Base-by-base conservation (phyloP, 2,113 vertebrate species). In the Psophia crepitans region DNA sequence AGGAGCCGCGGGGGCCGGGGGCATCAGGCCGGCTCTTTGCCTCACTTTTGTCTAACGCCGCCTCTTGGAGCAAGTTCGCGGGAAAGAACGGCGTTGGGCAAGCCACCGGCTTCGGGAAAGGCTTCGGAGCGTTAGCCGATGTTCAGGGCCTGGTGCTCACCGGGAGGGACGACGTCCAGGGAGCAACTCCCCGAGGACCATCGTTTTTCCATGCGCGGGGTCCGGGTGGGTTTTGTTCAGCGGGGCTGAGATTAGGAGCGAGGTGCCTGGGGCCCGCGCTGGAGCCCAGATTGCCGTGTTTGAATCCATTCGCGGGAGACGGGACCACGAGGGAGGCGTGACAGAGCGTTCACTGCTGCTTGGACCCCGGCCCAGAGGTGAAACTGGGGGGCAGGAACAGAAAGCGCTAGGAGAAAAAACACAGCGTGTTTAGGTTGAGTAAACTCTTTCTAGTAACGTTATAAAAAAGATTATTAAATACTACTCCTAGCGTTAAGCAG, bases 191-290 rank as follows among this genome's bases (percentile, higher is more conserved):
- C 22, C 32, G 37, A 17, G 30, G 37, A 12, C 10, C 0, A 1
- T 17, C 68, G 12, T 26, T 71, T 73, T 76, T 18, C 5, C 22
- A 23, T 5, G 6, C 1, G 0, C 0, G 1, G 19, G 9, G 3
- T 79, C 32, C 1, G 2, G 5, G 20, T 86, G 51, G 43, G 43
- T 41, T 43, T 58, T 33, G 85, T 91, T 70, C 46, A 70, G 4
- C 75, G 43, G 51, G 3, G 9, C 9, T 78, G 60, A 20, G 46
- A 9, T 51, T 27, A 58, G 68, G 64, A 51, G 35, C 8, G 56
- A 84, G 9, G 18, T 37, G 21, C 9, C 12, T 32, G 70, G 37
- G 91, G 70, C 8, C 37, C 8, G 0, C 12, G 14, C 28, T 28
- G 66, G 43, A 21, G 33, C 60, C 8, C 21, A 46, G 43, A 53